Evolutionary conservation across 2,113 vertebrate species (phyloP), one percentile per base, ranked within the genome.

Genomic region (Ophiodon elongatus): DNA sequence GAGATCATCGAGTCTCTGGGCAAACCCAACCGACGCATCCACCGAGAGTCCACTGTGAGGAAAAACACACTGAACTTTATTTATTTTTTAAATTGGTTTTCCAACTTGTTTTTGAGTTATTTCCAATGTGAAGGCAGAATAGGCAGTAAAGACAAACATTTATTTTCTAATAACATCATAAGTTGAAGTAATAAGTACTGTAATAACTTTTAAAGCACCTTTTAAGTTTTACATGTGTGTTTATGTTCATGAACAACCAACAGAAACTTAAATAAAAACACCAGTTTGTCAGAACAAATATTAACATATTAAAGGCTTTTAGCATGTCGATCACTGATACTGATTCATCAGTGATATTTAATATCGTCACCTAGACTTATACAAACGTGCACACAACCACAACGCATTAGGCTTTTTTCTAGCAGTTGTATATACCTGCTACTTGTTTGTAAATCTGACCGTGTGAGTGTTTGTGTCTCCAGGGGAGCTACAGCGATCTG

Each of bases 401-500:
- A 35, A 71, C 7, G 10, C 33, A 19, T 21, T 19, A 17, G 17
- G 4, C 14, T 59, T 11, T n/a, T 37, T 35, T 59, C n/a, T 41
- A 11, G 15, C 3, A 23, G 54, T 73, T 43, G 14, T 29, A 4
- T 52, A 14, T 4, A 6, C 10, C 15, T 7, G 19, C 7, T 62
- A 8, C 11, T 6, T 14, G 27, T 33, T 33, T 52, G 29, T 35
- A n/a, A n/a, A n/a, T n/a, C 47, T 54, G 14, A 33, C 2, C 0
- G 9, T 70, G 33, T 59, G 10, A 13, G 4, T 67, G 65, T 67
- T 0, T 68, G 56, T 94, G 35, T 84, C 67, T 80, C 1, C 90
- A 99, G 98, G 98, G 98, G 77, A 99, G 98, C 95, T 99, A 99
- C 41, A 99, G 98, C 57, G 98, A 99, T 76, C 95, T 99, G 82